These are phyloP conservation scores for Gryllus bimaculatus DNA, from an alignment of 1,140 invertebrate genomes.

Conservation along the genomic window DNA sequence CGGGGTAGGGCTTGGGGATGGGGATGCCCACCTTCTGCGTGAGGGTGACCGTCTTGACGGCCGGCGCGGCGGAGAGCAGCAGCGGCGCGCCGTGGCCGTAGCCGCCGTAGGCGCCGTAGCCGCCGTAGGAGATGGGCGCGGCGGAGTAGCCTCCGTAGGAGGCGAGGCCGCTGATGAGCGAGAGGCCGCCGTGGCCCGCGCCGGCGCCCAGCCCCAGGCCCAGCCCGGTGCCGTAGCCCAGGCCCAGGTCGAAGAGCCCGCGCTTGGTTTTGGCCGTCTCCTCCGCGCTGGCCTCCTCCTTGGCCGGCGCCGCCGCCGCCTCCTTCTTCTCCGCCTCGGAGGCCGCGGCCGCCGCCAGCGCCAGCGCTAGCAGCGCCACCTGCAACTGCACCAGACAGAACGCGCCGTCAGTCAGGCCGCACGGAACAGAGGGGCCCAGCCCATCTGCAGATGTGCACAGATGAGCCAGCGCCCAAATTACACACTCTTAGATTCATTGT, in stretches of 20 bases:
- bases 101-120: slow-evolving; percentile 33
- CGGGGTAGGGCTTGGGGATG: slow-evolving; percentile 55
- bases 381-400: background rate
- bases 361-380: background rate
- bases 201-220: slow-evolving; percentile 29
- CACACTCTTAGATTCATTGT: too few species aligned
- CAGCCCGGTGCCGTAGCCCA: slow-evolving; percentile 14
- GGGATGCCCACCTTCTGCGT: slow-evolving; percentile 44
- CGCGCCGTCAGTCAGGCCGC: background rate
- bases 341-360: background rate
- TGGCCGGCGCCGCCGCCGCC: background rate
- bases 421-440: too few species aligned
- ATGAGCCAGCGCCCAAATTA: too few species aligned
- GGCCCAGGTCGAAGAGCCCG: background rate
- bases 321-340: background rate
- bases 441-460: too few species aligned
- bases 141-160: background rate
- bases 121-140: background rate
- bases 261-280: slow-evolving; percentile 16
- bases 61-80: slow-evolving; percentile 41
- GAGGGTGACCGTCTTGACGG: slow-evolving; percentile 60
- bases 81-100: background rate
- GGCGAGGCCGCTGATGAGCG: background rate
- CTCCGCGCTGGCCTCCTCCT: slow-evolving; percentile 21
- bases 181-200: slow-evolving; percentile 28